Base-by-base conservation (phyloP, 2,113 vertebrate genomes). In the Alouatta palliata region DNA sequence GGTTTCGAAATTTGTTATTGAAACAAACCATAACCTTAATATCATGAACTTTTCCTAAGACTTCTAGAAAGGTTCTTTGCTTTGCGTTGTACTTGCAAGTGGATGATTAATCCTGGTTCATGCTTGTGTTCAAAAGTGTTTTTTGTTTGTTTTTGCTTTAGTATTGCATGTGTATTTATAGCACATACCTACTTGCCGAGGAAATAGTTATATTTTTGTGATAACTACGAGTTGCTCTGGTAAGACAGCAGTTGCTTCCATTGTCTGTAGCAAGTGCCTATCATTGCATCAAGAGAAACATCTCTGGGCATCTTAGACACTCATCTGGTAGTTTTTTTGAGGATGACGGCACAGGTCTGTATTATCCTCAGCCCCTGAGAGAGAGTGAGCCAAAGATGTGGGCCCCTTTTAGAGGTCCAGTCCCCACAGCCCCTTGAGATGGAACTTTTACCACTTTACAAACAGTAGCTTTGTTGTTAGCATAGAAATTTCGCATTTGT, bases 21-120 rank as follows among this genome's bases (percentile, higher is more conserved):
- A 95, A 97, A 97, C 76, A 98, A 97, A 94, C 87, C 96, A 87
- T 97, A 94, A 95, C 93, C 89, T 97, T 97, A 96, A 96, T 54
- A 96, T 76, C 49, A 61, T 95, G 91, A 97, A 97, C 73, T 95
- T 96, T 97, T 93, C 90, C 87, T 96, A 77, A 54, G 94, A 95
- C 92, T 97, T 97, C 94, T 96, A 97, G 96, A 97, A 97, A 97
- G 49, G 1, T 82, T 93, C 80, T 90, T 96, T 93, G 91, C 75
- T 96, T 97, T 95, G 49, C 86, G n/a, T 90, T 75, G 0, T 80
- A 87, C 49, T 95, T 84, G 52, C 49, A 96, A 87, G 66, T 82
- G 19, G 35, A 58, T 95, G 94, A 73, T 91, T 94, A 95, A 92
- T 97, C 87, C 56, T 95, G 16, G n/a, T 96, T 97, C n/a, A 90